Evolutionary conservation across 2,888 invertebrate species (phyloP).

Genomic region (Hybos culiciformis): DNA sequence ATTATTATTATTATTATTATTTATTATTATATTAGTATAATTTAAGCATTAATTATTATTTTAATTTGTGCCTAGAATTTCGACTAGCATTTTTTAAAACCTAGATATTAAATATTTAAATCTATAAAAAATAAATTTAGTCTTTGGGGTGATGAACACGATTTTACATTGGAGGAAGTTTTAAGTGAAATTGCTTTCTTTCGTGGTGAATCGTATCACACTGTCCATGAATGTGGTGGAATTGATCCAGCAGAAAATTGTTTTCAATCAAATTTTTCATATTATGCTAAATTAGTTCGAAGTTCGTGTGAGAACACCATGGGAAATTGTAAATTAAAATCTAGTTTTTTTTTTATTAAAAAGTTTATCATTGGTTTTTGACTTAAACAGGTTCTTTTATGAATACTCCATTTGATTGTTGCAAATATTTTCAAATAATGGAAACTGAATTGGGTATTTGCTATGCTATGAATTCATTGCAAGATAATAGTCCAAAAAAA

Average conservation of each 20-base stretch:
- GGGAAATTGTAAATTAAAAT: slow-evolving; percentile 39
- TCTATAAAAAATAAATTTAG: too few relatives aligned
- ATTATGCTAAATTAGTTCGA: slow-evolving; percentile 45
- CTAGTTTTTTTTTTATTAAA: too few relatives aligned
- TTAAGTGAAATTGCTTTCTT: slow-evolving; percentile 55
- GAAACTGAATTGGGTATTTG: slow-evolving; percentile 55
- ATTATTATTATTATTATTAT: too few relatives aligned
- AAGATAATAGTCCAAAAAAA: slow-evolving; percentile 23
- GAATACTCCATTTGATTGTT: slow-evolving; percentile 39
- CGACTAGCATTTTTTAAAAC: too few relatives aligned
- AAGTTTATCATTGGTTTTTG: too few relatives aligned
- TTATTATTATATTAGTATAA: too few relatives aligned
- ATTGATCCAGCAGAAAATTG: slow-evolving; percentile 41
- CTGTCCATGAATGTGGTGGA: slow-evolving; percentile 45
- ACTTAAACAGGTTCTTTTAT: too few relatives aligned
- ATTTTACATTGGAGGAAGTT: slow-evolving; percentile 55
- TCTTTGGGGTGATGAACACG: slow-evolving; percentile 50
- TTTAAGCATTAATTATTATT: too few relatives aligned
- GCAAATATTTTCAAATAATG: slow-evolving; percentile 47
- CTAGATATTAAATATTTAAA: too few relatives aligned
- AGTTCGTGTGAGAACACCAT: slow-evolving; percentile 45
- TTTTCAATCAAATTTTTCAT: slow-evolving; percentile 43
- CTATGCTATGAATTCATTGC: slow-evolving; percentile 51
- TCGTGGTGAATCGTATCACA: slow-evolving; percentile 50
- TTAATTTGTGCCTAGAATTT: too few relatives aligned